Evolutionary conservation across 1,140 invertebrate species (phyloP), one percentile per base, ranked within the genome.

Genomic region (Himalopsyche phryganea): DNA sequence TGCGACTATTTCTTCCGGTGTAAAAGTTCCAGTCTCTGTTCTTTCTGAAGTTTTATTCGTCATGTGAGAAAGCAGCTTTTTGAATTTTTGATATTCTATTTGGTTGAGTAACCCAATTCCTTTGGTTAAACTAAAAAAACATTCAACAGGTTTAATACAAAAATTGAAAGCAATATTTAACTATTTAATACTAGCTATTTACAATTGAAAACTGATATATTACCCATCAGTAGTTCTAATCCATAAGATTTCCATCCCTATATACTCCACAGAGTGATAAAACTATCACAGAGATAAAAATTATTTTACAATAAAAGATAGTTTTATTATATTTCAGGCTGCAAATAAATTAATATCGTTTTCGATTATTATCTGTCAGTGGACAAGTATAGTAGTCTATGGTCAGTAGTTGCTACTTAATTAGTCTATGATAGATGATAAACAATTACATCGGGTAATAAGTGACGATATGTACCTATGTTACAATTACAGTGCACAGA

Each of bases 31-130:
- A 14, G 35, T 40, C 18, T 64, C 55, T 3, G 62, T 18, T 33
- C 49, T 57, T 17, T 32, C 46, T 6, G 36, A 23, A 11, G 41
- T 52, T 14, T 41, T 46, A 19, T 50, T 35, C 33, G 55, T 42
- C 19, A 65, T 65, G 19, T 65, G 59, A 15, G 46, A 35, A 13
- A 65, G 42, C 6, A 65, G 53, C 35, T 61, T 52, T 18, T 55
- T 19, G 36, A 65, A 65, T 35, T 61, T 61, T 17, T 40, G 19
- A 15, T 49, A 47, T 35, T 65, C 63, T 15, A 61, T 45, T 9
- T 50, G 13, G 36, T 65, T 58, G 6, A 65, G 50, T 15, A 56
- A 35, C 45, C 40, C 32, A 17, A 63, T 46, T 2, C 48, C 60
- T 52, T 33, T 58, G 47, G 51, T 15, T 15, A 61, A 47, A 13